Conservation (phyloP, 1,140 invertebrate species). For the Brachystomella parvula region DNA sequence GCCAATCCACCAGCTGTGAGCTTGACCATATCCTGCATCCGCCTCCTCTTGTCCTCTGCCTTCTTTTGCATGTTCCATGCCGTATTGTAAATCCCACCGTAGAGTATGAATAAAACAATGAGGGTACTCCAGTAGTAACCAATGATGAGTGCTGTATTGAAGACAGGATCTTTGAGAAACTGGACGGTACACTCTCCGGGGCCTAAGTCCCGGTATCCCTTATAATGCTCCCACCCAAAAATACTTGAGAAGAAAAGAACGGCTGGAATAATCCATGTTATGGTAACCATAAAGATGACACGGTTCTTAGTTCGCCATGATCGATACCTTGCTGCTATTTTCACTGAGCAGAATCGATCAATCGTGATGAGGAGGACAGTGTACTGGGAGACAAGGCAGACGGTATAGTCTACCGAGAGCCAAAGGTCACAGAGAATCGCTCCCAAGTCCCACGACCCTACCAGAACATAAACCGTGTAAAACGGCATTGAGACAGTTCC, state of each 20-base stretch:
- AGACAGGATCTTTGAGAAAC: conserved; percentile 94
- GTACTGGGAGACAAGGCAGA: conserved; percentile 97
- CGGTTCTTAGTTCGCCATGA: conserved; percentile 92
- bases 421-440: conserved; percentile 92
- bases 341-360: conserved; percentile 97
- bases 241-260: conserved; percentile 96
- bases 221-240: conserved; percentile 97
- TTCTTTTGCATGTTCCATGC: conserved; percentile 97
- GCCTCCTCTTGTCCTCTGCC: conserved; percentile 86
- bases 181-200: conserved; percentile 92
- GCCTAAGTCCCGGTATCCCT: conserved; percentile 76
- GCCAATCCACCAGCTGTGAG: conserved; percentile 72
- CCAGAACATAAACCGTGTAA: conserved; percentile 90
- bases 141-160: conserved; percentile 95
- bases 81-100: conserved; percentile 96
- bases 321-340: conserved; percentile 94
- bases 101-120: conserved; percentile 85
- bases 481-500: conserved; percentile 88
- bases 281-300: conserved; percentile 74
- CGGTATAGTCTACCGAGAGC: conserved; percentile 98
- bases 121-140: conserved; percentile 97
- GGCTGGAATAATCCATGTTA: conserved; percentile 97
- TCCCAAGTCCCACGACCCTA: conserved; percentile 94
- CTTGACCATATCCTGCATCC: conserved; percentile 88
- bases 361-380: conserved; percentile 98